Base-by-base conservation (phyloP, 2,113 vertebrate species). In the Calyptomena viridis region DNA sequence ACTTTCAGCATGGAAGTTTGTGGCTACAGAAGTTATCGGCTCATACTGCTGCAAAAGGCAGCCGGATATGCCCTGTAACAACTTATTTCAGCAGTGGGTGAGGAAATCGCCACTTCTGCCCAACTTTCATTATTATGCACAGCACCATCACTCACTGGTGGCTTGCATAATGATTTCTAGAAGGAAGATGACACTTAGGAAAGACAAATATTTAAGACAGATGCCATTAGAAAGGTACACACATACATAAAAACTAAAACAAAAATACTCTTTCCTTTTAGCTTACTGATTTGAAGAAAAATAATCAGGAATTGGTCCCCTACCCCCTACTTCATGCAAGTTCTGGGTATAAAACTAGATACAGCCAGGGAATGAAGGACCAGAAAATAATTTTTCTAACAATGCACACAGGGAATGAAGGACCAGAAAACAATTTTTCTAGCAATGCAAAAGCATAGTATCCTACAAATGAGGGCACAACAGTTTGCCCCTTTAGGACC, bases 381-480 rank as follows among this genome's bases (percentile, higher is more conserved):
- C 84, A 97, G 82, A 91, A 97, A 96, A 89, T 37, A 50, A 44
- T 89, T 96, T 97, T 96, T 92, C 85, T 52, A 96, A 64, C 46
- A 87, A 76, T 85, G 95, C 88, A 95, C 42, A n/a, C 13, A 35
- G 47, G 33, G 60, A 84, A 90, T 10, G 49, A 91, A 94, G 31
- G 75, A 92, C 88, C 84, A 97, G 82, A 91, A 97, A 96, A 89
- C 35, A 50, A 44, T 89, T 96, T 97, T 96, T 92, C 85, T 52
- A 96, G 67, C 46, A 87, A 76, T 85, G 95, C 88, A 95, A 39
- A n/a, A 8, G 53, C n/a, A 16, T 42, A 33, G 80, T 16, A n/a
- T 63, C 52, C 92, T 92, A 88, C 85, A 88, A 53, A 75, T 35
- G 73, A 91, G 37, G 52, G 46, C 25, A 11, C 69, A 90, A 80